Conservation (phyloP, 2,797 vertebrate genomes). For the Sebastes steindachneri region DNA sequence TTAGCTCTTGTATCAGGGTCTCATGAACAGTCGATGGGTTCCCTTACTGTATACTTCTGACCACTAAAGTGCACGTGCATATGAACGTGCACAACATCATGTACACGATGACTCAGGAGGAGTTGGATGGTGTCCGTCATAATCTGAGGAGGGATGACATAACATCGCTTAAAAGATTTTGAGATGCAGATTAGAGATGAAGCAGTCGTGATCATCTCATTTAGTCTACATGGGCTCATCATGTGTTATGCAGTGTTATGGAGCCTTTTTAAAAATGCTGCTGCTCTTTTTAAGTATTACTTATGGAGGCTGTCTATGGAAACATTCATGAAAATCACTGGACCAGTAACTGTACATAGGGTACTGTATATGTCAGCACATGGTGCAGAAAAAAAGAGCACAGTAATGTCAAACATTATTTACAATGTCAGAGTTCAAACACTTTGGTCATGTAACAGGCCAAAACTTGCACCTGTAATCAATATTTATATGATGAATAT, state of each 20-base stretch:
- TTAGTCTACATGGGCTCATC: background rate
- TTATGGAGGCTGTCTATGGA: background rate
- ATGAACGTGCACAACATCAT: background rate
- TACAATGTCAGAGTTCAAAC: background rate
- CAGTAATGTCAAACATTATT: background rate
- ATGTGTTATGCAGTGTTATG: background rate
- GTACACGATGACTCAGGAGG: slow-evolving; percentile 1
- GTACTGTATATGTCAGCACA: background rate
- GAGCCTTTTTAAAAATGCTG: background rate
- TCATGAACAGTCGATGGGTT: background rate
- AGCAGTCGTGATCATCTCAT: slow-evolving; percentile 10
- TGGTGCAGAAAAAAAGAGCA: background rate
- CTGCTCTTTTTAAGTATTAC: slow-evolving; percentile 22
- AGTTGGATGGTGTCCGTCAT: slow-evolving; percentile 15
- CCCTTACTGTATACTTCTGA: background rate
- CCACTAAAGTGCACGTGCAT: background rate
- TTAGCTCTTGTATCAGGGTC: background rate
- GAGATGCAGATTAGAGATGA: slow-evolving; percentile 49
- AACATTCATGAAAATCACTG: background rate
- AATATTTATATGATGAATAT: background rate
- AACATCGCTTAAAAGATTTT: slow-evolving; percentile 59
- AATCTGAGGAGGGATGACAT: slow-evolving; percentile 52
- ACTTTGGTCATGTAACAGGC: background rate
- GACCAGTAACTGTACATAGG: background rate
- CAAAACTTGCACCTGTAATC: background rate